These are phyloP conservation scores for Perodicticus potto DNA, from an alignment of 2,797 vertebrate species.

Conservation along the genomic window DNA sequence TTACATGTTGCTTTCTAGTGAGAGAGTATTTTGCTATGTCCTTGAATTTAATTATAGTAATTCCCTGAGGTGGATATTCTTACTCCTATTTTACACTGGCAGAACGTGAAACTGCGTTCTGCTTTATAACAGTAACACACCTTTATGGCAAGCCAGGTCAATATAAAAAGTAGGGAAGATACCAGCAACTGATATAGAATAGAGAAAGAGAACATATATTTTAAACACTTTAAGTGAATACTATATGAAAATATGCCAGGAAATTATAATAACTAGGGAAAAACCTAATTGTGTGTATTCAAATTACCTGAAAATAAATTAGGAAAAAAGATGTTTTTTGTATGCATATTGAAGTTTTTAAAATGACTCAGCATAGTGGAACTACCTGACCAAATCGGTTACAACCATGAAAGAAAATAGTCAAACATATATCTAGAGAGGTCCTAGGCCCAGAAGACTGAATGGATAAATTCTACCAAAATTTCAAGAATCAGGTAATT, in stretches of 20 bases:
- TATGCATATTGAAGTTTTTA: slow-evolving; percentile 3
- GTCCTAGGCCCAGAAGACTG: not conserved
- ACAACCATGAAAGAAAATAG: slow-evolving; percentile 9
- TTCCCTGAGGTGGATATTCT: not conserved
- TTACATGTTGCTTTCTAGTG: slow-evolving; percentile 22
- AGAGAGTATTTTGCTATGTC: not conserved
- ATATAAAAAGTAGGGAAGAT: not conserved
- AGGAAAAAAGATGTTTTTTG: not conserved
- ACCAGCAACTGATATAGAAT: not conserved
- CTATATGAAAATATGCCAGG: not conserved
- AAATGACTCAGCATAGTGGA: slow-evolving; percentile 10
- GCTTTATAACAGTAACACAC: not conserved
- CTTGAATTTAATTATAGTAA: slow-evolving; percentile 29
- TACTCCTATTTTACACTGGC: not conserved
- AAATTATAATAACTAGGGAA: slow-evolving; percentile 7
- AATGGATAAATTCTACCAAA: not conserved
- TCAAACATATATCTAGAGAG: not conserved
- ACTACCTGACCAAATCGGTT: not conserved
- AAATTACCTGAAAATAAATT: not conserved
- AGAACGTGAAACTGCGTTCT: not conserved
- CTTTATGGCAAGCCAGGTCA: not conserved
- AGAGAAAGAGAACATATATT: not conserved
- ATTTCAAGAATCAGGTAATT: slow-evolving; percentile 31
- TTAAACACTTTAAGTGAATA: not conserved
- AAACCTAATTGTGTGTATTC: too few relatives aligned